These are phyloP conservation scores for Morus bassanus DNA, from an alignment of 2,797 vertebrate species.

Conservation along the genomic window DNA sequence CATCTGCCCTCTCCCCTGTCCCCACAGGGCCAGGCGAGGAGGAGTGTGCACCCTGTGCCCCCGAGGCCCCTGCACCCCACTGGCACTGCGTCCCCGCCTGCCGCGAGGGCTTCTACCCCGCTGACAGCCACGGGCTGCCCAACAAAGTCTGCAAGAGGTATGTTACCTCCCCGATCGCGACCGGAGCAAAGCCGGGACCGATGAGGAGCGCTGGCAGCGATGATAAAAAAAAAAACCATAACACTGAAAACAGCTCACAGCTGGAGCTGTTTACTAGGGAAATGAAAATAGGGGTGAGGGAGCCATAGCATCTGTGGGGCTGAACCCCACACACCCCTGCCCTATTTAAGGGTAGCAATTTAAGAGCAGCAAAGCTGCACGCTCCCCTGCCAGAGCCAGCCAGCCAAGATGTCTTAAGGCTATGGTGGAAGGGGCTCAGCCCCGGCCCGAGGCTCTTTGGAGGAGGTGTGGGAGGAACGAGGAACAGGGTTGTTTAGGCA, in stretches of 20 bases:
- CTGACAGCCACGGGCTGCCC: constrained; percentile 75
- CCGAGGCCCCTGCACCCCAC: constrained; percentile 77
- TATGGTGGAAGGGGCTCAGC: neutral
- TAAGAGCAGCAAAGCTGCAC: neutral
- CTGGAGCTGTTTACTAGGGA: neutral
- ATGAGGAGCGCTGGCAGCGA: neutral
- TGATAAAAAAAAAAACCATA: neutral
- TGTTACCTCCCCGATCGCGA: accelerated
- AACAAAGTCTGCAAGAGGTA: constrained; percentile 88
- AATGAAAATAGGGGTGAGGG: neutral
- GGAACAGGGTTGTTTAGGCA: neutral
- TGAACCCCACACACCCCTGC: neutral
- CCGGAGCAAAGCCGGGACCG: accelerated
- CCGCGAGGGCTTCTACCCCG: constrained; percentile 81
- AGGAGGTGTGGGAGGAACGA: constrained; percentile 33
- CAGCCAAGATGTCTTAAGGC: constrained; percentile 26
- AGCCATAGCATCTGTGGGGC: constrained; percentile 6
- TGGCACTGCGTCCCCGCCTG: constrained; percentile 85
- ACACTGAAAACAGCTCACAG: neutral
- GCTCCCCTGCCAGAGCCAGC: accelerated
- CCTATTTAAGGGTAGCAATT: neutral
- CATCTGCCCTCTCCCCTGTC: neutral
- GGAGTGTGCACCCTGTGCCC: constrained; percentile 83
- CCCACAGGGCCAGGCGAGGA: constrained; percentile 77
- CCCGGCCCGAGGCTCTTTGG: neutral